Evolutionary conservation across 2,888 invertebrate species (phyloP), one percentile per base, ranked within the genome.

Genomic region (Psylliodes chrysocephalus): DNA sequence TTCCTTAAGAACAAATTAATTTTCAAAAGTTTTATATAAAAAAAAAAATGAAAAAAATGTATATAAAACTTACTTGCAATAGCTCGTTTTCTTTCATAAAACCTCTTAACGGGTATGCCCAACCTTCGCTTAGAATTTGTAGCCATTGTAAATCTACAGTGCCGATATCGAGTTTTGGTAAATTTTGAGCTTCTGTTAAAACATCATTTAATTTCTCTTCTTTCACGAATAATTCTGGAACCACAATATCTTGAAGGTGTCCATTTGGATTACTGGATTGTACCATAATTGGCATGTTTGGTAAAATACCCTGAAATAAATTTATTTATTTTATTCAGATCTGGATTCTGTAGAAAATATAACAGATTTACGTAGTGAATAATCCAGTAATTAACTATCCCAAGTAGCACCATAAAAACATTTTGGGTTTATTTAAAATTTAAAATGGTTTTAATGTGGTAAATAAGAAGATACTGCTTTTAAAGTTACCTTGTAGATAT

Each of bases 131-230:
- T 6, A 75, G 61, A 0, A 98, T 91, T 84, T 89, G 77, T 44
- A 98, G 86, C 98, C 98, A 99, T 81, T 98, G 96, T 51, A 96
- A 82, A 81, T 98, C 98, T 17, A 98, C 84, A 54, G 87, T 85
- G 17, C 84, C 87, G 69, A 98, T 90, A 8, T 92, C 88, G n/a
- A 97, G 83, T 38, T 86, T 83, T 1, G 90, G 91, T 51, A 95
- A 84, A 5, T 86, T 83, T 12, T 86, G 84, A 0, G 93, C 91
- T 81, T 94, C 93, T 40, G 88, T 87, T 22, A 85, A 81, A 2
- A 90, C 88, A 44, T 86, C 86, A 57, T 85, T 85, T 52, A 90
- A 79, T 54, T 89, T 83, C 67, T 86, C 86, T 52, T 88, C 86
- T 53, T 90, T 86, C 0, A 95, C 90, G 81, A 94, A 93, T 30